Evolutionary conservation across 2,113 vertebrate species (phyloP).

Genomic region (Dasyprocta punctata): DNA sequence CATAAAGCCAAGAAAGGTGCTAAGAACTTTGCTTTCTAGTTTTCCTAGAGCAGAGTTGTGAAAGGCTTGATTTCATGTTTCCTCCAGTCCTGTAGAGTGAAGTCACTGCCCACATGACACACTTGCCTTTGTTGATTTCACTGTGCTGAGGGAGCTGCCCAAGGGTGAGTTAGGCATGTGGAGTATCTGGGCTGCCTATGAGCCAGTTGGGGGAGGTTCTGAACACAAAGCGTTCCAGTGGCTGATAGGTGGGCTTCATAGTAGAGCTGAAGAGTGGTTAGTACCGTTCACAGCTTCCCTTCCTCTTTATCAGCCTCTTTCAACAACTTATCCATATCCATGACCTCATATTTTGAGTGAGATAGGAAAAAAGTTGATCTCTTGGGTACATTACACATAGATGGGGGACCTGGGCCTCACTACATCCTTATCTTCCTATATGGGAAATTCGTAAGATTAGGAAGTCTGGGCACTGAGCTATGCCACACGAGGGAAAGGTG

Average conservation of each 20-base stretch:
- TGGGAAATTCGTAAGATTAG: background rate
- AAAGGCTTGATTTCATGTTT: background rate
- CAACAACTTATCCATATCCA: background rate
- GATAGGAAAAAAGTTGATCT: background rate
- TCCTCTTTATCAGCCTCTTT: background rate
- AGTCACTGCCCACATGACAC: background rate
- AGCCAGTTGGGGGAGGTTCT: background rate
- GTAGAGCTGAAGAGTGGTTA: background rate
- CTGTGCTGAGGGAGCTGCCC: background rate
- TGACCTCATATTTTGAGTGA: background rate
- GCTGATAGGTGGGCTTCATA: background rate
- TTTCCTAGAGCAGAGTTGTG: background rate
- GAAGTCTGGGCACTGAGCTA: background rate
- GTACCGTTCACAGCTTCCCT: too few species aligned
- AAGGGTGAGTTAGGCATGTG: background rate
- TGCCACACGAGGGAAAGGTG: background rate
- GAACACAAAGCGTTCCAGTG: background rate
- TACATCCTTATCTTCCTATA: background rate
- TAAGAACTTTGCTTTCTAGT: background rate
- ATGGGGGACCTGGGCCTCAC: too few species aligned
- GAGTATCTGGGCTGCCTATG: background rate
- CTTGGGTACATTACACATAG: too few species aligned
- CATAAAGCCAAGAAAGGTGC: background rate
- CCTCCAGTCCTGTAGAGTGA: background rate
- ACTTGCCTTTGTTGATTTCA: background rate